Evolutionary conservation across 2,888 invertebrate genomes (phyloP).

Genomic region (Argyra leucocephala): DNA sequence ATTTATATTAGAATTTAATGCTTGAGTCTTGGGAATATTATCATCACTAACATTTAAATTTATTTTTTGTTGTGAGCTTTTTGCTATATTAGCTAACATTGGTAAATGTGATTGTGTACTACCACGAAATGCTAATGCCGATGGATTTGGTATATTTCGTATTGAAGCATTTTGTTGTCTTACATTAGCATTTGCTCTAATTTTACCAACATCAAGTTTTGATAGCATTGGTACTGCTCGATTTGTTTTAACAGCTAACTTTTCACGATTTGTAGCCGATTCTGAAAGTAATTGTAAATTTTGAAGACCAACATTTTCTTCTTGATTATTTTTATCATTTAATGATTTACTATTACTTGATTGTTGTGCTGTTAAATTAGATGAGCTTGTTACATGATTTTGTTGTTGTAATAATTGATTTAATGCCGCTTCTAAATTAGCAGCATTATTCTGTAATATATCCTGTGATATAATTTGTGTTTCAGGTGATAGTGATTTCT

Average conservation of each 20-base stretch:
- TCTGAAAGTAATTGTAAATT: conserved; percentile 50
- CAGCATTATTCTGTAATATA: conserved; percentile 21
- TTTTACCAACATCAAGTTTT: conserved; percentile 44
- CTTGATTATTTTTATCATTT: neutral
- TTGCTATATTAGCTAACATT: conserved; percentile 28
- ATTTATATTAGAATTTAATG: neutral
- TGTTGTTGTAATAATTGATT: conserved; percentile 23
- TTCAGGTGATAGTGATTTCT: conserved; percentile 24
- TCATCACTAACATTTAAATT: conserved; percentile 8
- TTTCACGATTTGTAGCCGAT: conserved; percentile 40
- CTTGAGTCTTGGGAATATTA: conserved; percentile 6
- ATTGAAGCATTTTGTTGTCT: conserved; percentile 50
- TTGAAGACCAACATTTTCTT: conserved; percentile 32
- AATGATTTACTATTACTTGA: neutral
- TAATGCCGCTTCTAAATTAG: conserved; percentile 37
- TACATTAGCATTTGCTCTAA: conserved; percentile 32
- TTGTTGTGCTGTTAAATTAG: conserved; percentile 18
- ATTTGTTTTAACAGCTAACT: conserved; percentile 35
- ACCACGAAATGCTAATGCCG: conserved; percentile 50
- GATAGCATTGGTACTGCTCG: conserved; percentile 30
- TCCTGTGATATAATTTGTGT: conserved; percentile 17
- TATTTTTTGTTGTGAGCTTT: conserved; percentile 21
- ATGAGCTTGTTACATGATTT: conserved; percentile 1
- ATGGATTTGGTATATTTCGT: conserved; percentile 56
- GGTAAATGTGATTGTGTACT: conserved; percentile 33